Base-by-base conservation (phyloP, 2,888 invertebrate species). In the Patella ulyssiponensis region DNA sequence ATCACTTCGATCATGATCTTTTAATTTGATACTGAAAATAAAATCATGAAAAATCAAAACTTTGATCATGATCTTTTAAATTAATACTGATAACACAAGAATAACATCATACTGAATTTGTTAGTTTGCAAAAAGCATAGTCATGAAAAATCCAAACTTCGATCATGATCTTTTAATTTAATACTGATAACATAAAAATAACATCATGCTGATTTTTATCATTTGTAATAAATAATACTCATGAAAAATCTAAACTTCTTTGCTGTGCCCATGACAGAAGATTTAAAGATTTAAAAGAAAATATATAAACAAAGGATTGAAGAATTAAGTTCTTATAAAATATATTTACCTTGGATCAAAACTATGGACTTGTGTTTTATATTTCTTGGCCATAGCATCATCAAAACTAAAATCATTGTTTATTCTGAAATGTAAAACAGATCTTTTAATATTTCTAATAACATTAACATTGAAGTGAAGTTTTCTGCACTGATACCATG, bases 351-450 rank as follows among this genome's bases (percentile, higher is more conserved):
- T 87, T 5, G 87, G 87, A 73, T 88, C 89, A 82, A 89, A 90
- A 9, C 87, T 85, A 71, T 86, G 83, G 2, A 89, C 88, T 70
- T 85, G 83, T 79, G 88, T 89, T 1, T 84, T 85, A 77, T 83
- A 88, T 9, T 80, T 78, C 9, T 81, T 73, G 9, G 81, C 76
- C 1, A 82, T 81, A 9, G 84, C 84, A 74, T 87, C 85, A 78
- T 87, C 87, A 82, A 87, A 87, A 69, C 83, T 85, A 79, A 87
- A 86, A 75, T 86, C 86, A 74, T 86, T 83, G 53, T 83, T 86
- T 23, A 86, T 84, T 54, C 87, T 87, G 82, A 54, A 79, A 78
- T 70, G 23, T 27, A n/a, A 58, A 51, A 23, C 3, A 70, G 11
- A 72, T 15, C 44, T 44, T 44, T 9, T 33, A 33, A 33, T 44